Conservation (phyloP, 1,140 invertebrate species). For the Acromyrmex echinatior region DNA sequence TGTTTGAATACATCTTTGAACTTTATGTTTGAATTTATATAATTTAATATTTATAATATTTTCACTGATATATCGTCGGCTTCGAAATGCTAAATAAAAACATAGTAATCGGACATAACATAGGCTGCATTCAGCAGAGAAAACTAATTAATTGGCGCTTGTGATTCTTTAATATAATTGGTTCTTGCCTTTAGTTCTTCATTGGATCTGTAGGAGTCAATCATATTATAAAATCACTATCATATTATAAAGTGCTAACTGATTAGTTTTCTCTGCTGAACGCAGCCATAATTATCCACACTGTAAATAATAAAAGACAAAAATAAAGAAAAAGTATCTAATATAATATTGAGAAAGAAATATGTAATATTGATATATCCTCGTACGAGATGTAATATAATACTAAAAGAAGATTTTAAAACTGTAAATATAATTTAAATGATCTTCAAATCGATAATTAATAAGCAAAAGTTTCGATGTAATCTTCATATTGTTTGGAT, state of each 20-base stretch:
- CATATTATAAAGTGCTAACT: no score
- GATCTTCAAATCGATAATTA: no score
- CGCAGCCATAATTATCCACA: not conserved
- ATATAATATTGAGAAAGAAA: no score
- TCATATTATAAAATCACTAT: no score
- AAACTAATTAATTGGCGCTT: no score
- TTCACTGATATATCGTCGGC: not conserved
- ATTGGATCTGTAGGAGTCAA: no score
- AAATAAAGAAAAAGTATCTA: not conserved
- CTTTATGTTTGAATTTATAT: constrained; percentile 7
- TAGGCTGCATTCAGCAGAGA: not conserved
- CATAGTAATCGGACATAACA: not conserved
- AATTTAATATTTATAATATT: constrained; percentile 33
- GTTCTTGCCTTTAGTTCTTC: no score
- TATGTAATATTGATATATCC: not conserved
- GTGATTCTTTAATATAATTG: no score
- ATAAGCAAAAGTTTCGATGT: not conserved
- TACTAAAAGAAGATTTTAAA: not conserved
- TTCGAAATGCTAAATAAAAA: not conserved
- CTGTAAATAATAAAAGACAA: not conserved
- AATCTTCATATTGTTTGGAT: not conserved
- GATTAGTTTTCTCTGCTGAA: no score
- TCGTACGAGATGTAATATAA: not conserved
- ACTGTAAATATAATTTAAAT: not conserved
- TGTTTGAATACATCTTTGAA: no score